Percentiles rank a stretch among this genome's conserved stretches.
phyloP scores from a whole-genome alignment of 1,140 invertebrate species.

The Polypedilum vanderplanki region DNA sequence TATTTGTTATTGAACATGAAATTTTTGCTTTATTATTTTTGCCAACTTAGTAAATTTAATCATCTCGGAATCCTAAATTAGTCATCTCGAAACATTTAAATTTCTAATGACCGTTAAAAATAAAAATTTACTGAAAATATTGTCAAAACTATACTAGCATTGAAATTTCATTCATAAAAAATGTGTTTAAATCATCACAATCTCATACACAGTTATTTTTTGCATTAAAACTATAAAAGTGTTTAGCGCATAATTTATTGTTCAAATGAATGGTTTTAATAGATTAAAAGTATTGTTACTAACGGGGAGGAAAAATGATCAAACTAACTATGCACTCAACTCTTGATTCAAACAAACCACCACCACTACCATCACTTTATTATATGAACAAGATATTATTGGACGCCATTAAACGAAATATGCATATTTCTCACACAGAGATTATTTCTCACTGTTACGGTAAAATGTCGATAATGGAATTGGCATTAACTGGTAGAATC shows the following conservation, averaged over 20 bases:
- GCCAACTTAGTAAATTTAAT: no score
- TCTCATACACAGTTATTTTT: no score
- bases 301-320: neutral
- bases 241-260: neutral
- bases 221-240: neutral
- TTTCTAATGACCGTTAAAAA: neutral
- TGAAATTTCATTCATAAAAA: no score
- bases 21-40: no score
- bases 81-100: conserved; percentile 21
- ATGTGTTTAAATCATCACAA: neutral
- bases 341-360: neutral
- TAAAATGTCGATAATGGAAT: conserved; percentile 23
- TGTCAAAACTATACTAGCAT: no score
- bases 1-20: no score
- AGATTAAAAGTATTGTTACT: neutral
- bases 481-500: conserved; percentile 13
- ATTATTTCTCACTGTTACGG: conserved; percentile 10
- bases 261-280: neutral
- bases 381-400: neutral
- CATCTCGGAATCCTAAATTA: no score
- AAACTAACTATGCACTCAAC: neutral
- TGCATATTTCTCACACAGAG: conserved; percentile 28
- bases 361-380: no score
- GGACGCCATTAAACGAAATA: conserved; percentile 25
- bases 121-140: no score